phyloP scores from a whole-genome alignment of 2,113 vertebrate species.

The Anoplopoma fimbria region DNA sequence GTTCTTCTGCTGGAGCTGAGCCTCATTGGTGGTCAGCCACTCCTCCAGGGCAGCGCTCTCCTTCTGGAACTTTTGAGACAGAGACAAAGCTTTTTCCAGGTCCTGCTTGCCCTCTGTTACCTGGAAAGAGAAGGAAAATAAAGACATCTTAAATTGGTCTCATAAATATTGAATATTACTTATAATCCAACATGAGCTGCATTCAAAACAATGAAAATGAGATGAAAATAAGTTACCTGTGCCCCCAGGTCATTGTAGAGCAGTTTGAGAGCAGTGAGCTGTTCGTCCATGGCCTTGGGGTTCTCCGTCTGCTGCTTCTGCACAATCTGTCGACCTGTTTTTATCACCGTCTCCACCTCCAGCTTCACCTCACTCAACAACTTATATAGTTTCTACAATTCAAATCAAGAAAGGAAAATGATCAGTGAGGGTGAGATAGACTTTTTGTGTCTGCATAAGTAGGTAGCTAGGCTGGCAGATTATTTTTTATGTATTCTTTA shows the following conservation, averaged over 20 bases:
- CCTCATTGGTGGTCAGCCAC: constrained; percentile 89
- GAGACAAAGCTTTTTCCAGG: constrained; percentile 90
- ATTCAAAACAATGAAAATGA: not conserved
- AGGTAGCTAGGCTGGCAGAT: too few relatives aligned
- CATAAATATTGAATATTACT: not conserved
- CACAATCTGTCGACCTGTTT: constrained; percentile 97
- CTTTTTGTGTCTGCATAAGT: not conserved
- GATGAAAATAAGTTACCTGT: constrained; percentile 83
- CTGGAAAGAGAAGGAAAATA: constrained; percentile 72
- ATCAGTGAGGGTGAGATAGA: not conserved
- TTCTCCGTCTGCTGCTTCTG: constrained; percentile 99
- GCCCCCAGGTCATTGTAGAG: constrained; percentile 97
- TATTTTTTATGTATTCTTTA: not conserved
- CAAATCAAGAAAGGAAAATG: constrained; percentile 1
- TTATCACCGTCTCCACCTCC: constrained; percentile 98
- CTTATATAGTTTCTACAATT: constrained; percentile 93
- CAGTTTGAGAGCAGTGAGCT: constrained; percentile 93
- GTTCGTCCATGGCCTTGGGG: constrained; percentile 96
- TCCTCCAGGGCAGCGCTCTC: constrained; percentile 87
- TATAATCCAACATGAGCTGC: not conserved
- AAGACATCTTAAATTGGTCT: not conserved
- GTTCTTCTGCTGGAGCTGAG: constrained; percentile 89
- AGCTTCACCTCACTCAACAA: constrained; percentile 97
- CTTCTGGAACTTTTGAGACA: constrained; percentile 90
- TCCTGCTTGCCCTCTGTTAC: constrained; percentile 98